Evolutionary conservation across 2,888 invertebrate species (phyloP).

Genomic region (Caenorhabditis sp.): DNA sequence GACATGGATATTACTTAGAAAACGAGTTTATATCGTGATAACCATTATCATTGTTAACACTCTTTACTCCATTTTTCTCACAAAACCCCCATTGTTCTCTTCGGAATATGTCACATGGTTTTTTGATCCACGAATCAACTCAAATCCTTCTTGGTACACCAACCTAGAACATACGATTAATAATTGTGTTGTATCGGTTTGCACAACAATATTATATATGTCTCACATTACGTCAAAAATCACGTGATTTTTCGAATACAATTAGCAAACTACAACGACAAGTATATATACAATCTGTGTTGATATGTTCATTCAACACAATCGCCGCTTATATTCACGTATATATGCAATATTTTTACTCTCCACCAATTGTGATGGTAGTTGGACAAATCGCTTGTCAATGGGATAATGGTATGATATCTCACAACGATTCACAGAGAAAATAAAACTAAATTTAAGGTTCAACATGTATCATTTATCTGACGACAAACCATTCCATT

Average conservation of each 20-base stretch:
- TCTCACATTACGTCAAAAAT: background rate
- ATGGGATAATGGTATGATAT: slow-evolving; percentile 43
- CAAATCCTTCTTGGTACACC: slow-evolving; percentile 18
- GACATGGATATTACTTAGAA: slow-evolving; percentile 17
- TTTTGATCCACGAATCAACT: slow-evolving; percentile 25
- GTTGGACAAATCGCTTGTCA: slow-evolving; percentile 51
- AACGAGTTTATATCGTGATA: slow-evolving; percentile 15
- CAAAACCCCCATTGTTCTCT: slow-evolving; percentile 17
- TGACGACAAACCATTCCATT: slow-evolving; percentile 27
- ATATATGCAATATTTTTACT: slow-evolving; percentile 50
- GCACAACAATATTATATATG: slow-evolving; percentile 40
- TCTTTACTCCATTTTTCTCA: slow-evolving; percentile 24
- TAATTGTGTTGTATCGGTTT: slow-evolving; percentile 41
- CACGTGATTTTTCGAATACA: background rate
- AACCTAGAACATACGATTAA: slow-evolving; percentile 45
- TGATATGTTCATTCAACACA: slow-evolving; percentile 37
- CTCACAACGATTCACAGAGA: slow-evolving; percentile 23
- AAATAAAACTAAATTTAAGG: no score
- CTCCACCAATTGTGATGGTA: slow-evolving; percentile 33
- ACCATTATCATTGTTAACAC: slow-evolving; percentile 11
- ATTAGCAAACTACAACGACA: slow-evolving; percentile 23
- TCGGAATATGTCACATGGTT: slow-evolving; percentile 37
- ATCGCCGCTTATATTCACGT: slow-evolving; percentile 49
- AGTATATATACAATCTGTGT: slow-evolving; percentile 11
- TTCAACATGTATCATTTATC: slow-evolving; percentile 22